Evolutionary conservation across 64 coral and sea anemone genomes (phyloP), one percentile per base, ranked within the genome.

Genomic region (Dendrophyllia cribrosa): DNA sequence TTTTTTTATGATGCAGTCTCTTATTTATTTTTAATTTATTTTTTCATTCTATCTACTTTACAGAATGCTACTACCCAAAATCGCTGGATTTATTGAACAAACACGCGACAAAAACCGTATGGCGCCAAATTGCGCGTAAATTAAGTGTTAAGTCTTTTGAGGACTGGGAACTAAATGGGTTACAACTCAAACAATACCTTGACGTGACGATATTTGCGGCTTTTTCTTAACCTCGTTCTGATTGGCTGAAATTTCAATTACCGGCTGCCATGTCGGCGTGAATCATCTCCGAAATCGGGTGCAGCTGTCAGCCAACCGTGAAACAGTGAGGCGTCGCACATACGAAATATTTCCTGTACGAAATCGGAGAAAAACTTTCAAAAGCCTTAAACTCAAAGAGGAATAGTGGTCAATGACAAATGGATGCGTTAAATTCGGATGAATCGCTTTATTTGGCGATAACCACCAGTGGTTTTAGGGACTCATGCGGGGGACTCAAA

Each of bases 271-370:
- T 62, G 59, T 82, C 78, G 43, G 60, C 45, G 61, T 84, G 61
- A 84, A 84, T 12, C 9, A 46, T 43, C 60, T 19, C 62, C 59
- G 20, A 80, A 65, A 83, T 83, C 43, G 62, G 63, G 62, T 49
- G 80, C 80, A 84, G 80, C 80, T 84, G 80, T 45, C 47, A 51
- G 12, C 43, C 26, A 84, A 84, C 43, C 61, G 44, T 67, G 80
- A 66, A 67, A 67, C 62, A 50, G 4, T 46, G 50, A 48, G 62
- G 62, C 72, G 72, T 75, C 72, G 45, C 4, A n/a, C 9, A 50
- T 46, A 10, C 26, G 16, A 84, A 84, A 84, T 84, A 84, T 84
- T 67, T 77, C 75, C 80, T 44, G 17, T 51, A 20, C 63, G 80
- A 47, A 61, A 67, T 51, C 43, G 17, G 62, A 23, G 61, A 63